Evolutionary conservation across 2,888 invertebrate genomes (phyloP), one percentile per base, ranked within the genome.

Genomic region (Spatulosminthurus flaviceps): DNA sequence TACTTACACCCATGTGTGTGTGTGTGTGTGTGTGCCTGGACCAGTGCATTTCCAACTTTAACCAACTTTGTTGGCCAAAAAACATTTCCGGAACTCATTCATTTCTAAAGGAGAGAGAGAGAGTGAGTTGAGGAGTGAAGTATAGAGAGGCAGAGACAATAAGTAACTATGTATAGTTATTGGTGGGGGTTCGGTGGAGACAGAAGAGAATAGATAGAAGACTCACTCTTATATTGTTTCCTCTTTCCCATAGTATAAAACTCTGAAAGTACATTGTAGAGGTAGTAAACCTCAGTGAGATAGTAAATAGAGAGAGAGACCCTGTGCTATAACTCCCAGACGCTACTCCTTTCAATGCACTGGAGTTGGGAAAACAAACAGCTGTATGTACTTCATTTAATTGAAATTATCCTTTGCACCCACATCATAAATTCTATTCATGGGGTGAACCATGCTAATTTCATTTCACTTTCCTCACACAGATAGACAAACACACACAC

Each of bases 81-180:
- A 72, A 78, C 78, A 78, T 73, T 78, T 78, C 78, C 72, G 78
- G 66, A 78, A 78, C 70, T 78, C 77, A 78, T 78, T 78, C 67
- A 67, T 70, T 70, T 61, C 43, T 22, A 64, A 61, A 29, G 74
- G 22, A 21, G 64, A 61, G 34, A 51, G 26, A 72, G 51, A 72
- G 72, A 72, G n/a, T 41, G 70, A 70, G 28, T n/a, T 1, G 22
- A 42, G 34, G 71, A 28, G 24, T 41, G 43, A 16, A 28, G 72
- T n/a, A 72, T 19, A 72, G 24, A 72, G 72, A 51, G 72, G 22
- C 24, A 51, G 72, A 67, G 28, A 67, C 67, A 67, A 67, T 67
- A 67, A 67, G 28, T 19, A 28, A 67, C 16, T 24, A 67, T 67
- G 28, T 26, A 26, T 22, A 64, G 22, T 22, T 19, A 22, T 19